Base-by-base conservation (phyloP, 1,140 invertebrate genomes). In the Phymorhynchus buccinoides region DNA sequence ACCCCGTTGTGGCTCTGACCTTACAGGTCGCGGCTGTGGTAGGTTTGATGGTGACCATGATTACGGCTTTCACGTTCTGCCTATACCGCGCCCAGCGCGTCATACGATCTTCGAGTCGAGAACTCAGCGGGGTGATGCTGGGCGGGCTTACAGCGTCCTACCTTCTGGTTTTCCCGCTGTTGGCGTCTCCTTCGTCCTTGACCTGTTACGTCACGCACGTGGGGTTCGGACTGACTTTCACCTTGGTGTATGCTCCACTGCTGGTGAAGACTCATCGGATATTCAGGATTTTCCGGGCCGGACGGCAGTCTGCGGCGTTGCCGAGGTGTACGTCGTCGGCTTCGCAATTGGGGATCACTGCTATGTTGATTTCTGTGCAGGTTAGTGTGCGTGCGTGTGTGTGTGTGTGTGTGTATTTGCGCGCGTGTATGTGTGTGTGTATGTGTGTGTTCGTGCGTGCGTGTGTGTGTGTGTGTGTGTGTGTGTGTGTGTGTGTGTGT, bases 251-350 rank as follows among this genome's bases (percentile, higher is more conserved):
- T 84, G 97, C 97, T 14, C 80, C 80, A 14, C 96, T 96, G 90
- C 93, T 97, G 84, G 97, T 97, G 9, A 96, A 95, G n/a, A 98
- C 97, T 4, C 98, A 98, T 94, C 94, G 90, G 22, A 98, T 99
- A 86, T 95, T 97, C 12, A 94, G 97, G 30, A 98, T 99, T 89
- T 98, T 99, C 93, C 96, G 96, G 87, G 96, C 96, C 2, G 96
- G 97, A 83, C 86, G 82, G 37, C 87, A 89, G 71, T 88, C 89
- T 0, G 87, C 84, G 16, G 83, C 82, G 16, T 83, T 86, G 39
- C 91, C 91, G 3, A 62, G 71, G 32, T 89, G 88, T 68, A 91
- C 88, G 80, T 89, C 88, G n/a, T 86, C 87, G 3, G 83, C 82
- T 9, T 88, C 88, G 48, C 91, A 92, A 87, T 62, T 92, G n/a